Base-by-base conservation (phyloP, 1,140 invertebrate species). In the Ephestia elutella region DNA sequence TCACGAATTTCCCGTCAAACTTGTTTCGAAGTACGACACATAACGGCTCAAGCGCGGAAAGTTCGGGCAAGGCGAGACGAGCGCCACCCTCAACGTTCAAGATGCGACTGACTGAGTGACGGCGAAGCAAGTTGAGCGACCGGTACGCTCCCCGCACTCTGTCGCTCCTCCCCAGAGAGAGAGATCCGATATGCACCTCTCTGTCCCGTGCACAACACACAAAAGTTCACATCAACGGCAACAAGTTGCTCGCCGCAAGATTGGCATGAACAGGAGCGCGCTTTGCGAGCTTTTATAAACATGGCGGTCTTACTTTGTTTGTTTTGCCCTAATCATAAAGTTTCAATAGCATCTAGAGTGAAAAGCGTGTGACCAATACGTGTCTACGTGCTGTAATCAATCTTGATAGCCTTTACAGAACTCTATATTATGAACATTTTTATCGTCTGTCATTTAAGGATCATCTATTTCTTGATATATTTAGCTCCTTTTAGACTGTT, bases 241-340 rank as follows among this genome's bases (percentile, higher is more conserved):
- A 87, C 85, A 87, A 87, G 83, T 86, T 87, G 85, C 74, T 75
- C 70, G 75, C 79, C 77, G 70, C 77, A 75, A 86, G 85, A 87
- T 87, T 87, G 83, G 85, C 85, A 86, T 84, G 83, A 85, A 87
- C 85, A 80, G 83, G 77, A 87, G 85, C 83, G 83, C 73, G 82
- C 83, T 78, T 79, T 67, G 77, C 79, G 82, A 85, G 82, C 85
- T 87, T 87, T 85, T 86, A 86, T 85, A 85, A 86, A 84, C 83
- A 86, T 86, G 76, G 80, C 73, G 73, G 71, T 81, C 73, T 82
- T 77, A 80, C 78, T 82, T 80, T 86, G 76, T 85, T 87, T 86
- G 80, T 87, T 86, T 86, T 86, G 73, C 73, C 70, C 50, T 79
- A 80, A 82, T 83, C 73, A 74, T 77, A 80, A 84, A 82, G 76